Evolutionary conservation across 2,797 vertebrate species (phyloP), one percentile per base, ranked within the genome.

Genomic region (Brachyrhaphis roseni): DNA sequence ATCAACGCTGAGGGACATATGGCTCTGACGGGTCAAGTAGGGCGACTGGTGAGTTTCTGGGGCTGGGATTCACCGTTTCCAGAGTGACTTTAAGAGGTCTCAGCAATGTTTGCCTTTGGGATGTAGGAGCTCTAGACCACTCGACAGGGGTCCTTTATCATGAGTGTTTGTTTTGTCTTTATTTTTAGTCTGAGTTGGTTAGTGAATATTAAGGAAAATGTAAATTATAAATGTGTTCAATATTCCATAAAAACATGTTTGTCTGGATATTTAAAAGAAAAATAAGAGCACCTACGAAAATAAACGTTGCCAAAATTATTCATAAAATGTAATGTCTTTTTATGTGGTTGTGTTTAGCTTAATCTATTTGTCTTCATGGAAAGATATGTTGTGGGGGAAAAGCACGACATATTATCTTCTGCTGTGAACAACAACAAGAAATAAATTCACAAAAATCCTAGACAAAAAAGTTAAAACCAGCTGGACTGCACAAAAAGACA

Each of bases 51-150:
- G 90, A 92, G 92, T 88, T 84, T 82, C 91, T 85, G 83, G 86
- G 87, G 91, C 88, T 78, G 82, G 86, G 89, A 82, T 93, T 86
- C 78, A 75, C 43, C 0, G 93, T 95, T 91, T 91, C 95, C 95
- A 78, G 88, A 71, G 91, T 92, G 93, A 95, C 94, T 90, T 90
- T 89, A 90, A 94, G 90, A 93, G 90, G 87, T 90, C 90, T 83
- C 84, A 94, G 92, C 90, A 95, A 95, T 96, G 95, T 92, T 86
- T 90, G 89, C 78, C 89, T 93, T 91, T 74, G 85, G 90, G 91
- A 95, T 91, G 87, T 93, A 81, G 85, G 74, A 81, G 73, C 79
- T 89, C 80, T 77, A 43, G 76, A 83, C 83, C 72, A 46, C 81
- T 82, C 82, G 83, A 92, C 85, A 78, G 75, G 83, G 82, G 84